Evolutionary conservation across 2,113 vertebrate species (phyloP).

Genomic region (Copsychus sechellarum): DNA sequence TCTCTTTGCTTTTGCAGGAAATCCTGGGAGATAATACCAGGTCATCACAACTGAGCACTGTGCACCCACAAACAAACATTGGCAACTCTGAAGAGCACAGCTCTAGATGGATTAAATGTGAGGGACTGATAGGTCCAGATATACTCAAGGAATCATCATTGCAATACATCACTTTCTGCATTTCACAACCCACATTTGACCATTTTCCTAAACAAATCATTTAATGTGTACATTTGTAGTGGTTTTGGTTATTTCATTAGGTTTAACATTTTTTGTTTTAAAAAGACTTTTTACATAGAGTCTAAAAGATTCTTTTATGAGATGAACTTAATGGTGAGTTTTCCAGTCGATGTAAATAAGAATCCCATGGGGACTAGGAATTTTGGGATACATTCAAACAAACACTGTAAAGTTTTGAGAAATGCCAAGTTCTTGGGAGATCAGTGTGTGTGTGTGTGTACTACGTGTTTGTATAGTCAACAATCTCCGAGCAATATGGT

Average conservation of each 20-base stretch:
- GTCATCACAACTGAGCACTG: conserved; percentile 8
- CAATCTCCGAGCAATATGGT: conserved; percentile 71
- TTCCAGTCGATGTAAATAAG: conserved; percentile 41
- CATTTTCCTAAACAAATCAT: conserved; percentile 26
- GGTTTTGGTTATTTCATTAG: not conserved
- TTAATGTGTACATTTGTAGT: not conserved
- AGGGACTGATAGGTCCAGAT: not conserved
- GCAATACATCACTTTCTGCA: not conserved
- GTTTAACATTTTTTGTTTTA: not conserved
- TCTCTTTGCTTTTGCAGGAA: conserved; percentile 70
- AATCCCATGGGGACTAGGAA: conserved; percentile 42
- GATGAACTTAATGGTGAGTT: conserved; percentile 1
- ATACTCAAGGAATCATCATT: not conserved
- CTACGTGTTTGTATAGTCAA: conserved; percentile 53
- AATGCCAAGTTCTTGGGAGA: conserved; percentile 48
- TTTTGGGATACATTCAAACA: conserved; percentile 51
- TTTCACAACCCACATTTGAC: not conserved
- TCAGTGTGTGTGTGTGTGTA: not conserved
- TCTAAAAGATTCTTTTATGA: not conserved
- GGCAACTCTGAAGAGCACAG: not conserved
- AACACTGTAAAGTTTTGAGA: conserved; percentile 28
- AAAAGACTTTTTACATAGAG: not conserved
- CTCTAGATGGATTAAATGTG: not conserved
- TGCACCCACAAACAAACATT: not conserved
- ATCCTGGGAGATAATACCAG: conserved; percentile 44